Base-by-base conservation (phyloP, 2,797 vertebrate genomes). In the Anomalospiza imberbis region DNA sequence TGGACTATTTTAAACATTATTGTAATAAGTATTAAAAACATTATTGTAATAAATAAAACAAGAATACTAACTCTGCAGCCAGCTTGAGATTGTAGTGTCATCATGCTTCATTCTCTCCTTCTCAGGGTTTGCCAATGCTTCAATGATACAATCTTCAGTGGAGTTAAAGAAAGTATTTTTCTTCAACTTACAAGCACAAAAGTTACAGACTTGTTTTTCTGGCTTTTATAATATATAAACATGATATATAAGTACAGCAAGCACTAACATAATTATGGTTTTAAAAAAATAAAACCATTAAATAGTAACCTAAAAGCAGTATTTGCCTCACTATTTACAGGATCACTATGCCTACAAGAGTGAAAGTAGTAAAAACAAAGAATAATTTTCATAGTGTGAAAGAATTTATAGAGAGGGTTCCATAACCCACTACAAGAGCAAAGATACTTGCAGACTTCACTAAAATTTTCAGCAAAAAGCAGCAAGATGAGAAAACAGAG, bases 61-160 rank as follows among this genome's bases (percentile, higher is more conserved):
- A 85, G 86, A 96, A 85, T 79, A 98, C 99, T 97, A 96, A 99
- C 99, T 99, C 95, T 99, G 99, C 92, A 99, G 98, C 99, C 99
- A 99, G 25, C 98, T 99, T 15, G 99, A 99, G 95, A 99, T 99
- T 32, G 99, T 99, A n/a, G 99, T 99, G 97, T 99, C 99, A 26
- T 99, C 99, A 29, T 99, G 99, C 91, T 99, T 99, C 99, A 99
- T 99, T 97, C 99, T 99, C 97, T 99, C 99, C 93, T 99, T 99
- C 96, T 99, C 99, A 0, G 99, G 99, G 97, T 99, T 99, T 91
- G 99, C 99, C 97, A 99, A 97, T 91, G 99, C 99, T 98, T 99
- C 99, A 89, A 99, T 99, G 93, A 99, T 99, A 97, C 99, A 99
- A 98, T 99, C 99, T 99, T 97, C 67, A 87, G 80, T 47, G 45